Conservation (phyloP, 2,888 invertebrate species). For the Myathropa florea region DNA sequence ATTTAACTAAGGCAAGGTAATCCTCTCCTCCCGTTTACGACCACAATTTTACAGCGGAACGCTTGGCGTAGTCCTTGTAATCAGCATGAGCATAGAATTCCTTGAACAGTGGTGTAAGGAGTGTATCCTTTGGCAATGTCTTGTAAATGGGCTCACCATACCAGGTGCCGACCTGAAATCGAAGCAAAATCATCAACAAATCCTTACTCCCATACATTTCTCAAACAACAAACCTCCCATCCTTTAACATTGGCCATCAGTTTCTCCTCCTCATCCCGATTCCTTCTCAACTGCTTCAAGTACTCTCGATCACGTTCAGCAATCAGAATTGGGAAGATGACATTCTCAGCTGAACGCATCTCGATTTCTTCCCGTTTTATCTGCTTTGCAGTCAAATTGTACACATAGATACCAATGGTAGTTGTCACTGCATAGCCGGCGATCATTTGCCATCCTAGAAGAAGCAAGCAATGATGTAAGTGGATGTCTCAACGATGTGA, state of each 20-base stretch:
- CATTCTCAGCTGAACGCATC: constrained; percentile 88
- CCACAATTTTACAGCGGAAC: constrained; percentile 82
- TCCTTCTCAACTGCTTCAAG: constrained; percentile 88
- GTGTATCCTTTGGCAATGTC: constrained; percentile 84
- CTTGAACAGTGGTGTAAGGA: constrained; percentile 84
- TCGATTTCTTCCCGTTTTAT: constrained; percentile 85
- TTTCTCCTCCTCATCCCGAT: constrained; percentile 91
- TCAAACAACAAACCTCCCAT: constrained; percentile 85
- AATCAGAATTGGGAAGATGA: constrained; percentile 87
- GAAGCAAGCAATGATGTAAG: constrained; percentile 64
- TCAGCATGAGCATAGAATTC: constrained; percentile 88
- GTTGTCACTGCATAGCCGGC: constrained; percentile 84
- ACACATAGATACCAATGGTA: constrained; percentile 83
- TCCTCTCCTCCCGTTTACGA: constrained; percentile 79
- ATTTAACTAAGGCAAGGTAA: not conserved
- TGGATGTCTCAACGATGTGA: not conserved
- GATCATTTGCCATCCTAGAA: constrained; percentile 84
- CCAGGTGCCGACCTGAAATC: constrained; percentile 86
- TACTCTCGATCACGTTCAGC: constrained; percentile 94
- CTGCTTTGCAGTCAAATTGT: constrained; percentile 82
- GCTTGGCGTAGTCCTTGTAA: constrained; percentile 81
- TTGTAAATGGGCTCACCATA: constrained; percentile 92
- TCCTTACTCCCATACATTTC: not conserved
- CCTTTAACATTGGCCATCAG: constrained; percentile 94
- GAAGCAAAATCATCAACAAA: not conserved